Evolutionary conservation across 2,113 vertebrate genomes (phyloP).

Genomic region (Otus sunia): DNA sequence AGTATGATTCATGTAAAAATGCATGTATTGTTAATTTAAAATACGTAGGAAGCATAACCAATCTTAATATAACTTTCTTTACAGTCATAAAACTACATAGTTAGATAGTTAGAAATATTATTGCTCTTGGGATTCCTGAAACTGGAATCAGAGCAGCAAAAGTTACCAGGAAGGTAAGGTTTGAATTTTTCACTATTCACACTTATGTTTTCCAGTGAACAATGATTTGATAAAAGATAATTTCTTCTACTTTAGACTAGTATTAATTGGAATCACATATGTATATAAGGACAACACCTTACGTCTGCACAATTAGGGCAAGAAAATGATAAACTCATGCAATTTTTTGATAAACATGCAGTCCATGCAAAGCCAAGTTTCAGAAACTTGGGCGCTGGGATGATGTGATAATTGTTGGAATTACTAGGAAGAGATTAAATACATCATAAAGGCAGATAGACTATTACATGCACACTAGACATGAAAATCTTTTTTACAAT

Average conservation of each 20-base stretch:
- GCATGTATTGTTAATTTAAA: too few species aligned
- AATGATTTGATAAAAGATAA: neutral
- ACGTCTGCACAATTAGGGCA: neutral
- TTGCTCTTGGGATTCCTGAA: neutral
- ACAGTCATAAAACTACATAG: neutral
- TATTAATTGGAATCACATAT: neutral
- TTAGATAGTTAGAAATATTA: neutral
- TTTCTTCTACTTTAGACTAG: neutral
- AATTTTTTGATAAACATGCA: neutral
- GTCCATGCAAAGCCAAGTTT: neutral
- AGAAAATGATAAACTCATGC: neutral
- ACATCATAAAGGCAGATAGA: neutral
- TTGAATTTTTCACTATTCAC: neutral
- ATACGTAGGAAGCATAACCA: too few species aligned
- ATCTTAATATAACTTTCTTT: neutral
- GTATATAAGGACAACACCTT: neutral
- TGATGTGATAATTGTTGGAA: neutral
- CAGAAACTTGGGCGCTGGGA: neutral
- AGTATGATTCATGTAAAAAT: too few species aligned
- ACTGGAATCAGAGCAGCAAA: neutral
- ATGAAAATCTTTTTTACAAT: neutral
- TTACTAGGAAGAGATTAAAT: neutral
- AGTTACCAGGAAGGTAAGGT: neutral
- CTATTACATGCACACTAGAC: neutral
- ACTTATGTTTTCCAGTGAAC: neutral